Base-by-base conservation (phyloP, 2,113 vertebrate species). In the Perca fluviatilis region DNA sequence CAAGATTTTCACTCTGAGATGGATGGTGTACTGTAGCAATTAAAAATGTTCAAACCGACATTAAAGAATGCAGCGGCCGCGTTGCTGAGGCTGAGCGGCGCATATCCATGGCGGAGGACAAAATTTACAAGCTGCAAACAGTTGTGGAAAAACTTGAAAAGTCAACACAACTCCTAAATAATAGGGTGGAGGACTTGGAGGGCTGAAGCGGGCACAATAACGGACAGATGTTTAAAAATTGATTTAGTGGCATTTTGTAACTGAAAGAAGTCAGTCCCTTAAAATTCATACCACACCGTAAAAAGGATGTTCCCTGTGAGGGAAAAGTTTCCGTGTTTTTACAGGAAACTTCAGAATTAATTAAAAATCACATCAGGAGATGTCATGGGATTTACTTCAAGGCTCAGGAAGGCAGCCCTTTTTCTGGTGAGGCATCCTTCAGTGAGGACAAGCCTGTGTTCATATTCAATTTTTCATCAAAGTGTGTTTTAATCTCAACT, bases 391-490 rank as follows among this genome's bases (percentile, higher is more conserved):
- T 94, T 92, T 80, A 91, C 90, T 91, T 91, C 85, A 91, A 92
- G 93, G 90, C 90, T 88, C 90, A 87, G 82, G 71, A 79, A 92
- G 87, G 83, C 84, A 84, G 79, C 27, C 69, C 71, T 68, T 76
- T 85, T 86, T 86, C 74, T 88, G 76, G 36, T 58, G 82, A 86
- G 85, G 83, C 88, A 89, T 93, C 91, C 82, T 87, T 92, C 88
- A 88, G 70, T 67, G 53, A 88, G 79, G 82, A 92, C 89, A 86
- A 88, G 83, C 63, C 88, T 86, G 71, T 89, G 84, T 88, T 93
- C 93, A 87, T 91, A 90, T 94, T 93, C 83, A 79, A 91, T 92
- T 93, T 95, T 91, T 94, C 90, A 93, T 94, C 94, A 95, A 93
- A 94, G 91, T 79, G 74, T 64, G 84, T 94, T 93, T 92, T 93